Conservation (phyloP, 1,140 invertebrate genomes). For the Macrobrachium rosenbergii region DNA sequence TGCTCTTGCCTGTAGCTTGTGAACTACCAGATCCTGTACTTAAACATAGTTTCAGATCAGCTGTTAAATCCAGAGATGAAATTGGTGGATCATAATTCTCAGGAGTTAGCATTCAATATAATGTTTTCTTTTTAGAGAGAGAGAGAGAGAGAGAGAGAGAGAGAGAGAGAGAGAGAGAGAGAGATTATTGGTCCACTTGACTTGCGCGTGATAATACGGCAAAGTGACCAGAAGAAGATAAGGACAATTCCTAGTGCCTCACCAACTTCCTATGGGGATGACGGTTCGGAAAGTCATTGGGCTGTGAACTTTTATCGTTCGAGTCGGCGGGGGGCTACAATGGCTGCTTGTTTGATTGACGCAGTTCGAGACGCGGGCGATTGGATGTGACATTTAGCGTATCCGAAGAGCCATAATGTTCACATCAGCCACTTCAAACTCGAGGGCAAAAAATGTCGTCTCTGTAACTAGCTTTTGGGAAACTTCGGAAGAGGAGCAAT, state of each 20-base stretch:
- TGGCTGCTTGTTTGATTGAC: constrained; percentile 32
- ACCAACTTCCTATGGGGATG: constrained; percentile 26
- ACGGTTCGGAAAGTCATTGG: constrained; percentile 12
- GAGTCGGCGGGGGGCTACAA: constrained; percentile 2
- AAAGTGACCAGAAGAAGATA: constrained; percentile 46
- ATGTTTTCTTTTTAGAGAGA: too few relatives aligned
- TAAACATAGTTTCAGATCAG: too few relatives aligned
- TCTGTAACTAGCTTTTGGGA: too few relatives aligned
- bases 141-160: too few relatives aligned
- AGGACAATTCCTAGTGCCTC: constrained; percentile 13
- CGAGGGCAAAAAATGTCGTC: neutral
- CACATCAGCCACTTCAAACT: constrained; percentile 2
- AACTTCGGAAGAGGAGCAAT: too few relatives aligned
- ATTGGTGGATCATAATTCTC: too few relatives aligned
- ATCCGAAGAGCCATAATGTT: constrained; percentile 23
- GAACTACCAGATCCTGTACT: too few relatives aligned
- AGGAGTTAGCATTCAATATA: too few relatives aligned
- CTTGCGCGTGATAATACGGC: constrained; percentile 37
- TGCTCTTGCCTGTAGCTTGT: too few relatives aligned
- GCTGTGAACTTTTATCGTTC: constrained; percentile 14
- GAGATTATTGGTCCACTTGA: constrained; percentile 7
- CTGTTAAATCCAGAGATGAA: too few relatives aligned
- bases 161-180: too few relatives aligned
- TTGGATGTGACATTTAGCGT: constrained; percentile 29
- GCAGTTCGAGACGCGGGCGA: constrained; percentile 32